phyloP scores from a whole-genome alignment of 2,113 vertebrate species.

The Eleginops maclovinus region DNA sequence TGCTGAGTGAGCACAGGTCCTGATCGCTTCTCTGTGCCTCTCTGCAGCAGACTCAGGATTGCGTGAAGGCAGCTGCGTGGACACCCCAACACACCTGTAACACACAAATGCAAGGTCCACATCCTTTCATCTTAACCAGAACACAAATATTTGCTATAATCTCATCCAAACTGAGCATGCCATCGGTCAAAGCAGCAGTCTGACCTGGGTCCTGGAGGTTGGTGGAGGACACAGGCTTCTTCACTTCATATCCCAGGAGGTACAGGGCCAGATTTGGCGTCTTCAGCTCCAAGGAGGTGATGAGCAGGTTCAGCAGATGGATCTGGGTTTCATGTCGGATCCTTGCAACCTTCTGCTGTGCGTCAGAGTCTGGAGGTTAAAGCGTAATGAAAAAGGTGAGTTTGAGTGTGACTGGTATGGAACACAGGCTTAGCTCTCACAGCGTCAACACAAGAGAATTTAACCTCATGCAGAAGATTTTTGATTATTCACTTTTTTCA shows the following conservation, averaged over 20 bases:
- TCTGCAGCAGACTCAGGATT: conserved; percentile 94
- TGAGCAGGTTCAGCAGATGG: conserved; percentile 96
- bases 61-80: conserved; percentile 96
- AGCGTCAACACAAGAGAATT: background rate
- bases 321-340: conserved; percentile 95
- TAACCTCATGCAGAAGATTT: background rate
- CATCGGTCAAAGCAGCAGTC: background rate
- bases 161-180: background rate
- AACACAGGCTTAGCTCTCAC: background rate
- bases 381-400: accelerated
- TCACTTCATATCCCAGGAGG: conserved; percentile 94
- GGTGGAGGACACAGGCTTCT: conserved; percentile 94
- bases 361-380: conserved; percentile 75
- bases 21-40: conserved; percentile 89
- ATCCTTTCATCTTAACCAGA: background rate
- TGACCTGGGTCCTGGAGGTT: conserved; percentile 96
- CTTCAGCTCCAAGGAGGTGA: conserved; percentile 94
- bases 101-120: background rate
- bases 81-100: conserved; percentile 94
- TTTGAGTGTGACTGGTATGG: background rate
- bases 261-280: conserved; percentile 93
- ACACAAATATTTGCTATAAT: background rate
- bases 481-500: background rate
- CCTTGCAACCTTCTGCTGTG: conserved; percentile 84
- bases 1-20: conserved; percentile 90